Percentiles rank a stretch among this genome's conserved stretches.
These are phyloP conservation scores for Thryonomys swinderianus DNA, from an alignment of 2,113 vertebrate genomes.

Conservation along the genomic window DNA sequence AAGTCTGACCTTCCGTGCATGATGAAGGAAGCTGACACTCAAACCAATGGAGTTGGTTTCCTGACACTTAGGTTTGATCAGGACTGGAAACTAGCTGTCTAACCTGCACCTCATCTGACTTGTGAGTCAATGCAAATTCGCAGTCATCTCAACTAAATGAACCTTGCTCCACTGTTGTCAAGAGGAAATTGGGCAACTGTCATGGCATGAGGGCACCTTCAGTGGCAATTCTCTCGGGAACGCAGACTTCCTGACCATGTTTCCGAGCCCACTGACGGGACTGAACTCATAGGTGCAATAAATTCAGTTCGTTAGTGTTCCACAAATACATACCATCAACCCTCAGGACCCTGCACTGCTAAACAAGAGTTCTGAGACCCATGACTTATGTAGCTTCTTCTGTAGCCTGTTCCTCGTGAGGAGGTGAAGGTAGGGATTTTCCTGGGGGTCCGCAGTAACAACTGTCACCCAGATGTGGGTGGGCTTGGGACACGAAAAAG, in stretches of 20 bases:
- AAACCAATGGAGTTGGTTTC: not conserved
- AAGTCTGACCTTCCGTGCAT: not conserved
- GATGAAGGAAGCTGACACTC: not conserved
- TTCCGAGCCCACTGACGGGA: not conserved
- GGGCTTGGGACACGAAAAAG: not conserved
- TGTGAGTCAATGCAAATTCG: not conserved
- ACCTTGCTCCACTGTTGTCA: not conserved
- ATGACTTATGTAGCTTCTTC: not conserved
- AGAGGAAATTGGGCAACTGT: not conserved
- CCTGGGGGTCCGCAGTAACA: not conserved
- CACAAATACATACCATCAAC: not conserved
- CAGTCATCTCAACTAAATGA: constrained; percentile 13
- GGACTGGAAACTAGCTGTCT: not conserved
- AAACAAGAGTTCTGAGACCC: not conserved
- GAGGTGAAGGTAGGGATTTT: not conserved
- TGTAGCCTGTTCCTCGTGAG: not conserved
- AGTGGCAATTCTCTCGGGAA: not conserved
- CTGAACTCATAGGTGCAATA: not conserved
- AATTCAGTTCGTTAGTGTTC: not conserved
- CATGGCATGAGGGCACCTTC: not conserved
- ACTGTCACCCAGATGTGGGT: not conserved
- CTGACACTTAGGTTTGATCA: not conserved
- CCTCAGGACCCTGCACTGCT: not conserved
- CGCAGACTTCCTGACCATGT: not conserved
- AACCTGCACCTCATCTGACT: not conserved